phyloP scores from a whole-genome alignment of 1,140 invertebrate genomes.

The Danaus plexippus region DNA sequence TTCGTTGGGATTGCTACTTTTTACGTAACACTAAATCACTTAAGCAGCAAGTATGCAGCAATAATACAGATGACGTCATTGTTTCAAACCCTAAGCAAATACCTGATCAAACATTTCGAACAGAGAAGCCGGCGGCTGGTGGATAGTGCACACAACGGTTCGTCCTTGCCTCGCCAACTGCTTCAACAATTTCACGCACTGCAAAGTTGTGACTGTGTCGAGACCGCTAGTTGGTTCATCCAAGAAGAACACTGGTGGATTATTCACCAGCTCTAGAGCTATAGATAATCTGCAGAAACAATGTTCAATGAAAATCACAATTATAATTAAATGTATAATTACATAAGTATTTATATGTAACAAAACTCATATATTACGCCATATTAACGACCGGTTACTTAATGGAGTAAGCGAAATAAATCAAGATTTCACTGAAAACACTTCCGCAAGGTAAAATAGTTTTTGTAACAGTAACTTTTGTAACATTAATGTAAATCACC shows the following conservation, averaged over 20 bases:
- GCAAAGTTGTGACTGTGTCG: constrained; percentile 88
- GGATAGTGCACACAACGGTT: constrained; percentile 86
- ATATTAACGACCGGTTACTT: too few species aligned
- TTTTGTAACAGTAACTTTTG: too few species aligned
- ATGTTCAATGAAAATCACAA: background rate
- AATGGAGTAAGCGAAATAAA: too few species aligned
- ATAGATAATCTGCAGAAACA: constrained; percentile 77
- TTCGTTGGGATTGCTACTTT: too few species aligned
- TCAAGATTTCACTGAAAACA: too few species aligned
- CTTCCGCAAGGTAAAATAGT: too few species aligned
- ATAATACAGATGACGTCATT: too few species aligned
- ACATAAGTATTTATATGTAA: constrained; percentile 1
- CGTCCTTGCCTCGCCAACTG: constrained; percentile 77
- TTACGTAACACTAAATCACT: too few species aligned
- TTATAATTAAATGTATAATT: too few species aligned
- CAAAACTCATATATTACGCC: too few species aligned
- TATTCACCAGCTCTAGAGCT: constrained; percentile 87
- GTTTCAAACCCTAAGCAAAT: background rate
- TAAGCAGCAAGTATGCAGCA: too few species aligned
- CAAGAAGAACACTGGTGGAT: constrained; percentile 82
- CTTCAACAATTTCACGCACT: constrained; percentile 83
- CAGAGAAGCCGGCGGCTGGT: constrained; percentile 85
- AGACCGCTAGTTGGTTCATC: constrained; percentile 86
- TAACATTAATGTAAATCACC: constrained; percentile 34
- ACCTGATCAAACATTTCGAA: constrained; percentile 91